phyloP scores from a whole-genome alignment of 1,140 invertebrate genomes.

The Chironomus striatipennis region DNA sequence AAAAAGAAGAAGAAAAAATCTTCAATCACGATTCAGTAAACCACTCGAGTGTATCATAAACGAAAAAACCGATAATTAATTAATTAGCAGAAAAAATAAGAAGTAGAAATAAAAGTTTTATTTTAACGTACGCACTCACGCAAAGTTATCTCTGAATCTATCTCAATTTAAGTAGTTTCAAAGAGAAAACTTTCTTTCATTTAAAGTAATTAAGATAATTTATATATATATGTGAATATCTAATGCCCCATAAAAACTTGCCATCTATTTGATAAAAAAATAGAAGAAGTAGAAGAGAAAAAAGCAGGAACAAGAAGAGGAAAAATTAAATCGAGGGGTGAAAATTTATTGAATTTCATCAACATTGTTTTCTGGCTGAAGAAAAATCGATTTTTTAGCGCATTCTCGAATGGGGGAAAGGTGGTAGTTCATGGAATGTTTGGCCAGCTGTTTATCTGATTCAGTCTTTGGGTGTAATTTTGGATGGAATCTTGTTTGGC shows the following conservation, averaged over 20 bases:
- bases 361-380: neutral
- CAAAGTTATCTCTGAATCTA: neutral
- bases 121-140: conserved; percentile 5
- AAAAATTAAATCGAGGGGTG: neutral
- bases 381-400: neutral
- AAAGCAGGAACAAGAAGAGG: too few relatives aligned
- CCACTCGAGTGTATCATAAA: conserved; percentile 21
- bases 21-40: conserved; percentile 17
- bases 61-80: conserved; percentile 22
- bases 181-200: neutral
- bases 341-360: conserved; percentile 2
- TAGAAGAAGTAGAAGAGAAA: too few relatives aligned
- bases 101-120: neutral
- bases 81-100: neutral
- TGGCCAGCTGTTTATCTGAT: too few relatives aligned
- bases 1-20: neutral
- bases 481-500: too few relatives aligned
- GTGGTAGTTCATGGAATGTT: too few relatives aligned
- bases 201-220: conserved; percentile 20
- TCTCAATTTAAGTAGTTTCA: conserved; percentile 11
- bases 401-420: too few relatives aligned
- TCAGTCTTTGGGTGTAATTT: too few relatives aligned
- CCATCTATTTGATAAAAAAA: neutral
- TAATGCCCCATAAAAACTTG: too few relatives aligned
- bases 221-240: neutral